Evolutionary conservation across 1,140 invertebrate genomes (phyloP), one percentile per base, ranked within the genome.

Genomic region (Sinonovacula constricta): DNA sequence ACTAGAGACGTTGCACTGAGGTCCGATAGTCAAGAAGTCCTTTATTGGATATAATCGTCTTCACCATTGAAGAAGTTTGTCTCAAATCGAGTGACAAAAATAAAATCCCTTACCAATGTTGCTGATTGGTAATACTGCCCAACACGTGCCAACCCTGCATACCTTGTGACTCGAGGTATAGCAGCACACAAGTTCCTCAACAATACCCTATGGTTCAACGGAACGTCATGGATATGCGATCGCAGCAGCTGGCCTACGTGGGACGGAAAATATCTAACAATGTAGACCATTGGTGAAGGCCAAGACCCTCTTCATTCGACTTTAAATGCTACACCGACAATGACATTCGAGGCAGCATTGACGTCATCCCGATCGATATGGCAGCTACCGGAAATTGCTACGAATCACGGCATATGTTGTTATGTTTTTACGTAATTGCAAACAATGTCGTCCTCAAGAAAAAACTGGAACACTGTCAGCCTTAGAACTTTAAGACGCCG

Each of bases 11-110:
- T 62, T 1, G 59, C 26, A 57, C 54, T 82, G 1, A 80, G 70
- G 79, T 79, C 45, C 24, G 80, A 81, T 34, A 83, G 74, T 66
- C 63, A 81, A 26, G 81, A 79, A 24, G 70, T 75, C n/a, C 45
- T 83, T 14, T 67, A 71, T 45, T 81, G 75, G 76, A 15, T 83
- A 4, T 33, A 30, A 36, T 68, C 54, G 28, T 57, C 60, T 14
- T 53, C 68, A 65, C 14, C 33, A 57, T 39, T 68, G 54, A 70
- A 63, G 28, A 45, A 28, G 56, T 83, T 83, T 74, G 67, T 81
- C 12, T 18, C n/a, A 39, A 59, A 60, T 28, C 18, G 79, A 14
- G 54, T 76, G 12, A 18, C 28, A n/a, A 65, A 81, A 66, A 69
- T 81, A 5, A 45, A 59, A 31, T 5, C 26, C 22, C 22, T 70